Conservation (phyloP, 1,140 invertebrate genomes). For the Drosophila subobscura region DNA sequence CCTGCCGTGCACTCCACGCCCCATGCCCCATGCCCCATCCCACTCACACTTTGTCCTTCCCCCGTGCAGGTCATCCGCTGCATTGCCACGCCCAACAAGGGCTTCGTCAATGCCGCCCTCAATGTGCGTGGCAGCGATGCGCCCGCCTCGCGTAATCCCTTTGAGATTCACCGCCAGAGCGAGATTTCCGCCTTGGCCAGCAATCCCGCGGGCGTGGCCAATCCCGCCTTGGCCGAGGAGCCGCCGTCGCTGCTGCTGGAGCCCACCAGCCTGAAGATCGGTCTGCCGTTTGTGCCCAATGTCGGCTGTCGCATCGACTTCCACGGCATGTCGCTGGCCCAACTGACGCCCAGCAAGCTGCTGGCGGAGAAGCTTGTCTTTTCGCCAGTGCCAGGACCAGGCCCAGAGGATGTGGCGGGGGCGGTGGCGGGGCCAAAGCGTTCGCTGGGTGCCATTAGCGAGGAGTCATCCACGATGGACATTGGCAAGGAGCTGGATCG, state of each 20-base stretch:
- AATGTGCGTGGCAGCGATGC: constrained; percentile 72
- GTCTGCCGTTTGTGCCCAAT: constrained; percentile 74
- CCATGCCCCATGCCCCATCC: too few species aligned
- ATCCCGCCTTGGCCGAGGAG: constrained; percentile 53
- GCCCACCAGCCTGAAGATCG: constrained; percentile 66
- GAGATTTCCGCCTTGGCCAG: constrained; percentile 40
- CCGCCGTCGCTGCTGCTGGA: constrained; percentile 1
- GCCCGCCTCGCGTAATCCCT: constrained; percentile 70
- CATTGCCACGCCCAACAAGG: constrained; percentile 52
- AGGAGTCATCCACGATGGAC: constrained; percentile 72
- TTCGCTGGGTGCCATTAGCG: constrained; percentile 73
- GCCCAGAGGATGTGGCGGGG: neutral
- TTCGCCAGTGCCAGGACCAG: constrained; percentile 50
- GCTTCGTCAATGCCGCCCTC: constrained; percentile 75
- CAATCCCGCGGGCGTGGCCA: constrained; percentile 58
- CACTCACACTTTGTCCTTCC: neutral
- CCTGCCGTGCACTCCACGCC: too few species aligned
- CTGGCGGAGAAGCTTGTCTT: constrained; percentile 78
- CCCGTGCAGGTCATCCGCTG: constrained; percentile 60
- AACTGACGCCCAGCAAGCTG: constrained; percentile 76
- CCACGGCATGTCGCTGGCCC: constrained; percentile 62
- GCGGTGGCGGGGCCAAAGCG: constrained; percentile 36
- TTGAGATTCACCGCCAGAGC: constrained; percentile 70
- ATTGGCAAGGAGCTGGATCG: constrained; percentile 82
- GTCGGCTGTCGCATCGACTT: constrained; percentile 82